A percentile compares a stretch with the other conserved stretches of the same genome.
These are phyloP conservation scores for Puffinus mauretanicus DNA, from an alignment of 2,113 vertebrate genomes.

Conservation along the genomic window DNA sequence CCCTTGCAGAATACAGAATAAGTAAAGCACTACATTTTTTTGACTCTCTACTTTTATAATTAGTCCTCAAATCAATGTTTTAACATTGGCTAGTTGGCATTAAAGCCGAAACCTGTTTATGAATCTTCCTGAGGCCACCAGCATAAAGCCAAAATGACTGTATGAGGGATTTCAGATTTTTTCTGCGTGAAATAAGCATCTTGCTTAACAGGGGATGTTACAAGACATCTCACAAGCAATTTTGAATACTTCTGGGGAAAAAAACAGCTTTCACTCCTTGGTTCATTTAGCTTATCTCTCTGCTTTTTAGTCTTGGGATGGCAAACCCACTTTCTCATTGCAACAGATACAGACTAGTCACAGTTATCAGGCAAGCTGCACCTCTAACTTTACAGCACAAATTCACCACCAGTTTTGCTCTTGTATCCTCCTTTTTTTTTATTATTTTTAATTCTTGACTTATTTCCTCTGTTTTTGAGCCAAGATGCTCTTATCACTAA, in stretches of 20 bases:
- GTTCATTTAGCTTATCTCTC: background rate
- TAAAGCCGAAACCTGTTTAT: background rate
- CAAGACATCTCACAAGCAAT: background rate
- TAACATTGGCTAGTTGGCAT: background rate
- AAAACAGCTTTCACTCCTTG: background rate
- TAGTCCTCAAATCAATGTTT: background rate
- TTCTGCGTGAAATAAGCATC: background rate
- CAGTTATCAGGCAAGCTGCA: background rate
- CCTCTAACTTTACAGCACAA: background rate
- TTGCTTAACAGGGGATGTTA: background rate
- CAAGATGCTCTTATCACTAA: background rate
- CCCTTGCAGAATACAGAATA: background rate
- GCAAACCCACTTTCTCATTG: background rate
- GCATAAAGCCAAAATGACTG: background rate
- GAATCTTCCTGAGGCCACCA: background rate
- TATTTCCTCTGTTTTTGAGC: background rate
- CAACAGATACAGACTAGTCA: background rate
- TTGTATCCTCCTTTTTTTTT: too few relatives aligned
- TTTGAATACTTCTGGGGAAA: background rate
- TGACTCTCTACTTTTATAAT: background rate
- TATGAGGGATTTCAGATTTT: background rate
- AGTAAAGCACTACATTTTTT: background rate
- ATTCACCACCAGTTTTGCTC: background rate
- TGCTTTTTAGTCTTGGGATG: background rate
- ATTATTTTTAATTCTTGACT: background rate